Percentiles rank a stretch among this genome's conserved stretches.
Evolutionary conservation across 2,888 invertebrate genomes (phyloP).

Genomic region (Uloborus plumipes): DNA sequence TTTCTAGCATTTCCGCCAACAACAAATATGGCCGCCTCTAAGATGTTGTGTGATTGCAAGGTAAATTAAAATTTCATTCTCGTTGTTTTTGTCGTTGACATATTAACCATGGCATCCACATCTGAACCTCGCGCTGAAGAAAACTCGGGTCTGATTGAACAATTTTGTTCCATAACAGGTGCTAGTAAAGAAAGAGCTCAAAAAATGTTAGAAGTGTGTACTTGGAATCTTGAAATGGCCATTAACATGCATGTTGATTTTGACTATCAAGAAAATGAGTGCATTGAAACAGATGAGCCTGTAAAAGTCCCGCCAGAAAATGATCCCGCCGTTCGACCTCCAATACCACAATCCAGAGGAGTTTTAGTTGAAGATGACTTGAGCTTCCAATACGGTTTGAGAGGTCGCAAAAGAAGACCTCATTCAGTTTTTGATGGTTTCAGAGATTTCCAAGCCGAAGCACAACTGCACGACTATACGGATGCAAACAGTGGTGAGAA

Average conservation of each 20-base stretch:
- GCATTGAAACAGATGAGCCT: background rate
- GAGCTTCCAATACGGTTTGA: conserved; percentile 67
- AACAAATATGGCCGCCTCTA: conserved; percentile 15
- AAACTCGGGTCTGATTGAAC: conserved; percentile 51
- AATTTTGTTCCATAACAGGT: conserved; percentile 66
- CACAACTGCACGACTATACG: conserved; percentile 69
- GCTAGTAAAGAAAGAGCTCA: conserved; percentile 69
- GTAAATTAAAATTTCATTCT: background rate
- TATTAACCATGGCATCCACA: conserved; percentile 50
- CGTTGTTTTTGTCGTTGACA: background rate
- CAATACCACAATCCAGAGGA: conserved; percentile 73
- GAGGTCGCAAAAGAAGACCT: conserved; percentile 69
- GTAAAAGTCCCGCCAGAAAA: background rate
- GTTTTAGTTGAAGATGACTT: conserved; percentile 72
- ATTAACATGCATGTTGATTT: conserved; percentile 74
- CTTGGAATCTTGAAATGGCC: conserved; percentile 73
- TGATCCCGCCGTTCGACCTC: conserved; percentile 71
- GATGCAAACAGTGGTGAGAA: conserved; percentile 34
- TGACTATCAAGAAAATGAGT: conserved; percentile 31
- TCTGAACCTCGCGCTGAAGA: conserved; percentile 29
- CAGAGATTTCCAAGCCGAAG: conserved; percentile 74
- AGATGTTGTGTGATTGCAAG: background rate
- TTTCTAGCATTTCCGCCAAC: background rate
- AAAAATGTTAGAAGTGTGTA: conserved; percentile 72
- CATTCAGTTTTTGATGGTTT: conserved; percentile 74